Evolutionary conservation across 1,140 invertebrate genomes (phyloP), one percentile per base, ranked within the genome.

Genomic region (Heliconius eleuchia): DNA sequence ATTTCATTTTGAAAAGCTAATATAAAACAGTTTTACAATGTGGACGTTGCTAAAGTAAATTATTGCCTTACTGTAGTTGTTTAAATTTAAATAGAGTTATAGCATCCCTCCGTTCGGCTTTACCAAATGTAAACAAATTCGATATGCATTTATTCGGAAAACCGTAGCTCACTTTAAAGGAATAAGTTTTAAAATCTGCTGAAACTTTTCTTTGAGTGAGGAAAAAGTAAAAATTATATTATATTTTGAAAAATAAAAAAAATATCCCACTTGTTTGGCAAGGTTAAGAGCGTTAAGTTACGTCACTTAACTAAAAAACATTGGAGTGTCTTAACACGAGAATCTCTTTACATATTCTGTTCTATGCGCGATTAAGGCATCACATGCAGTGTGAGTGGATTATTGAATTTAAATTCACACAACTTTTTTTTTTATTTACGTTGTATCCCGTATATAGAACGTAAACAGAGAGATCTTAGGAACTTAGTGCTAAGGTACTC

Each of bases 91-190:
- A 27, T 66, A 66, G 82, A 85, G 85, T 89, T 52, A 86, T 89
- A 80, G 84, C 81, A 80, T 80, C 79, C 85, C 88, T 85, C 82
- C 76, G 81, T 89, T 84, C 86, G 83, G 83, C 87, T 89, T 87
- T 82, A 83, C 85, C 84, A 80, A 84, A 87, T 86, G 86, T 88
- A 91, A 91, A 89, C 88, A 88, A 88, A 89, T 90, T 90, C 88
- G 90, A 89, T 91, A 91, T 91, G 88, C 86, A 91, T 91, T 88
- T 91, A 91, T 91, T 89, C 89, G 76, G 83, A 85, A 82, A 83
- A 84, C 72, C 71, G 86, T 81, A 83, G 87, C 85, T 83, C 60
- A 77, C 81, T 83, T 90, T 85, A 90, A 89, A 90, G 90, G 83
- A 90, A 91, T 90, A 90, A 89, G 80, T 90, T 87, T 88, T 87